Conservation (phyloP, 2,888 invertebrate genomes). For the Carabus problematicus region DNA sequence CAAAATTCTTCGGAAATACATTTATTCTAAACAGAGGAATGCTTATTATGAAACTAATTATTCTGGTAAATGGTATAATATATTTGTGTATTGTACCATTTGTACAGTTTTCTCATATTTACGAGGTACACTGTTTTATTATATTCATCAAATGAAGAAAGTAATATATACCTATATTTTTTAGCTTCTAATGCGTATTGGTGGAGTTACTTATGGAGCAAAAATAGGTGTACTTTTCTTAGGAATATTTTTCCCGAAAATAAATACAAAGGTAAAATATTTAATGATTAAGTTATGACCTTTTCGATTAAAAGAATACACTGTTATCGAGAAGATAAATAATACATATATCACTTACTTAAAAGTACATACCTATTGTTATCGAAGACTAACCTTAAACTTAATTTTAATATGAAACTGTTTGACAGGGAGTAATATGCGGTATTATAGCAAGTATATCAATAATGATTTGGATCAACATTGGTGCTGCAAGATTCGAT, state of each 20-base stretch:
- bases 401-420: no score
- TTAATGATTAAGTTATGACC: no score
- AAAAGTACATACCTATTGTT: no score
- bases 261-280: conserved; percentile 36
- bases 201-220: conserved; percentile 30
- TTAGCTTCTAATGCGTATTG: conserved; percentile 20
- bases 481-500: conserved; percentile 17
- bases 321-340: no score
- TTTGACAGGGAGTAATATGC: conserved; percentile 24
- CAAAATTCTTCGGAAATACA: conserved; percentile 18
- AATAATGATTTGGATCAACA: conserved; percentile 26
- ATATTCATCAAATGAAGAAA: conserved; percentile 19
- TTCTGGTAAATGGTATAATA: no score
- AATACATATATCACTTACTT: no score
- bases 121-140: conserved; percentile 18
- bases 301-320: no score
- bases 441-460: conserved; percentile 26
- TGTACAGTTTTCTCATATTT: conserved; percentile 29
- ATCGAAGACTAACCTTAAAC: no score
- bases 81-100: conserved; percentile 23
- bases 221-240: conserved; percentile 30
- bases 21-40: conserved; percentile 19
- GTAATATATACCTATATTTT: no score
- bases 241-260: conserved; percentile 30
- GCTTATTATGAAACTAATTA: conserved; percentile 27